Evolutionary conservation across 2,888 invertebrate species (phyloP).

Genomic region (Dorcus hopei): DNA sequence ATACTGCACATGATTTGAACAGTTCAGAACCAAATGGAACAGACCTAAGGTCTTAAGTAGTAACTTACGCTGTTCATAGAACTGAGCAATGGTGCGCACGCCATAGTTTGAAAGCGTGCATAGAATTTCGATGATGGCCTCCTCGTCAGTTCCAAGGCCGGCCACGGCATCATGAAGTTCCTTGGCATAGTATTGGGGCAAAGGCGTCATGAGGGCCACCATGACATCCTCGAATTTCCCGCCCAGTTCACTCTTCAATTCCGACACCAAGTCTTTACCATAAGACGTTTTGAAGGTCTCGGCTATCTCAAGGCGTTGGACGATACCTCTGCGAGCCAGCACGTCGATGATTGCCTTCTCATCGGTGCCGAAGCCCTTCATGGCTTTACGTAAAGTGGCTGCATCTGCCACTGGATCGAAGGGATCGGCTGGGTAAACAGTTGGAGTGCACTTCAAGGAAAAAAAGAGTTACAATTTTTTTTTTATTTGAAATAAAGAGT

Average conservation of each 20-base stretch:
- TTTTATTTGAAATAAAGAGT: neutral
- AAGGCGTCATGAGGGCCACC: slow-evolving; percentile 85
- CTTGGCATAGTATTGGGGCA: slow-evolving; percentile 87
- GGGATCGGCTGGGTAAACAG: slow-evolving; percentile 81
- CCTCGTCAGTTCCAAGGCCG: slow-evolving; percentile 86
- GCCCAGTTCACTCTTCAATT: slow-evolving; percentile 83
- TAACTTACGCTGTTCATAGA: slow-evolving; percentile 74
- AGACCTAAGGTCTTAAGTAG: too few relatives aligned
- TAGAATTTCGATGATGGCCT: slow-evolving; percentile 87
- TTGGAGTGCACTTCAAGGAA: slow-evolving; percentile 72
- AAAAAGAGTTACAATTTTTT: neutral
- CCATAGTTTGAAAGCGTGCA: slow-evolving; percentile 90
- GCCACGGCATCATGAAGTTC: slow-evolving; percentile 84
- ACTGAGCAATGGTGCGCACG: slow-evolving; percentile 78
- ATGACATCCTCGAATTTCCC: slow-evolving; percentile 89
- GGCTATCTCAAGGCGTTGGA: slow-evolving; percentile 86
- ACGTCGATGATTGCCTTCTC: slow-evolving; percentile 90
- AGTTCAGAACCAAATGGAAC: neutral
- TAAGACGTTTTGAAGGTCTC: slow-evolving; percentile 89
- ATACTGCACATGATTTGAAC: neutral
- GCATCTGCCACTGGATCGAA: slow-evolving; percentile 86
- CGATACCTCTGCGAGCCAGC: slow-evolving; percentile 82
- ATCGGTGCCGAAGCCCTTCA: slow-evolving; percentile 92
- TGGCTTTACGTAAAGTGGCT: slow-evolving; percentile 78
- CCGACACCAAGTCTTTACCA: slow-evolving; percentile 78